Evolutionary conservation across 2,113 vertebrate species (phyloP), one percentile per base, ranked within the genome.

Genomic region (Myodes glareolus): DNA sequence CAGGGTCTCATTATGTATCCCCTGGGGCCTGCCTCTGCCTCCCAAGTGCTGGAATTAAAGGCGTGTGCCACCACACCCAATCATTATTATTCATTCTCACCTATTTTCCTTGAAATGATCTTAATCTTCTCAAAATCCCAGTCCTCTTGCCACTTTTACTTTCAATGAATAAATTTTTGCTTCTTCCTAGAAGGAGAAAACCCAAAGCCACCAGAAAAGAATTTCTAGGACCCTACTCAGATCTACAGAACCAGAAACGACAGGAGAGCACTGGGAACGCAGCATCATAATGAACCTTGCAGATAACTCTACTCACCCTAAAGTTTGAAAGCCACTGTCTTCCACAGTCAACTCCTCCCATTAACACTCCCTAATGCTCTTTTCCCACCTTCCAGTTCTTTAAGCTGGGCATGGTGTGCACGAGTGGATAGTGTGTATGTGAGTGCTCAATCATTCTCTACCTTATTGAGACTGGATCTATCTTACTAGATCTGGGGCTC

Each of bases 151-250:
- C 45, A 63, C 45, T 81, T 42, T 96, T 47, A 95, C 31, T 70
- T 36, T 77, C 67, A 84, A 88, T 12, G 3, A 23, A 65, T 45
- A 31, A 88, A 82, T 65, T 52, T 52, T 61, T 77, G 42, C 31
- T 94, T 75, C 31, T 63, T 75, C 61, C n/a, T 90, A 84, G 55
- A 82, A 9, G 73, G 63, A 92, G 68, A 94, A 96, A 76, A 92
- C 58, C 50, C 58, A 97, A 84, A 92, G 63, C 33, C 67, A 95
- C 14, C 55, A 95, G 80, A 78, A 92, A 90, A 86, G 42, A 88
- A 88, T 16, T 94, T 82, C 63, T 75, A 58, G 61, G 73, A 36
- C 27, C 29, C n/a, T 77, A 61, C 42, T 33, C 17, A 68, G 27
- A 61, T 75, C 31, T 75, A 55, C 2, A 55, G 42, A 92, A 81